These are phyloP conservation scores for Drosophila nr. fundita DNA, from an alignment of 2,888 invertebrate species.

Conservation along the genomic window DNA sequence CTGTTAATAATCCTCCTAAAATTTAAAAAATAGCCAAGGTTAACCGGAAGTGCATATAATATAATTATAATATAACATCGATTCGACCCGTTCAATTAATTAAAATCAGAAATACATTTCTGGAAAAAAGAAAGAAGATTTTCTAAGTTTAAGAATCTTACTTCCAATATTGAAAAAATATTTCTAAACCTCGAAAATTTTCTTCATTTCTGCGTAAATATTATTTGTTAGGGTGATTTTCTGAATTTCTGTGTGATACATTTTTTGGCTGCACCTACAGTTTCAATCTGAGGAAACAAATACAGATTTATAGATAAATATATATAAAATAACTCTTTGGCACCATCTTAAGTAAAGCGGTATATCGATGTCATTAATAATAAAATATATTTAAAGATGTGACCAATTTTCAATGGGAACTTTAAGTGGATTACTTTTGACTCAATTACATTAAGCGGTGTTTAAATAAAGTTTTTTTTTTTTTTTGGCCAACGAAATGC, in stretches of 20 bases:
- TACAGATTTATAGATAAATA: neutral
- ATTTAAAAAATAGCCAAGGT: no score
- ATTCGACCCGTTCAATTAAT: no score
- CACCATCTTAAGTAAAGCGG: neutral
- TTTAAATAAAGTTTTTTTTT: slow-evolving; percentile 16
- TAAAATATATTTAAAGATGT: neutral
- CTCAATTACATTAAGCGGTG: neutral
- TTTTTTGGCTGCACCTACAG: neutral
- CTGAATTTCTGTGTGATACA: no score
- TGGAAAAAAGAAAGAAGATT: neutral
- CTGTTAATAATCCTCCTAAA: no score
- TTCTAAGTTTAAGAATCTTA: neutral
- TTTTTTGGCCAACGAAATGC: slow-evolving; percentile 32
- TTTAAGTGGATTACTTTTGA: neutral
- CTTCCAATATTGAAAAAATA: neutral
- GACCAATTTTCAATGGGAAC: neutral
- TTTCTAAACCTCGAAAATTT: neutral
- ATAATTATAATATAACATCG: no score
- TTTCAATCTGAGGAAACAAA: neutral
- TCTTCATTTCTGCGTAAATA: neutral
- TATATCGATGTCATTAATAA: neutral
- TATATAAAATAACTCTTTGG: neutral
- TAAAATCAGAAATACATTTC: neutral
- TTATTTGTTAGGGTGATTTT: neutral
- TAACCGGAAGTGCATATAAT: no score